phyloP scores from a whole-genome alignment of 2,797 vertebrate genomes.

The Pseudomugil gertrudae region DNA sequence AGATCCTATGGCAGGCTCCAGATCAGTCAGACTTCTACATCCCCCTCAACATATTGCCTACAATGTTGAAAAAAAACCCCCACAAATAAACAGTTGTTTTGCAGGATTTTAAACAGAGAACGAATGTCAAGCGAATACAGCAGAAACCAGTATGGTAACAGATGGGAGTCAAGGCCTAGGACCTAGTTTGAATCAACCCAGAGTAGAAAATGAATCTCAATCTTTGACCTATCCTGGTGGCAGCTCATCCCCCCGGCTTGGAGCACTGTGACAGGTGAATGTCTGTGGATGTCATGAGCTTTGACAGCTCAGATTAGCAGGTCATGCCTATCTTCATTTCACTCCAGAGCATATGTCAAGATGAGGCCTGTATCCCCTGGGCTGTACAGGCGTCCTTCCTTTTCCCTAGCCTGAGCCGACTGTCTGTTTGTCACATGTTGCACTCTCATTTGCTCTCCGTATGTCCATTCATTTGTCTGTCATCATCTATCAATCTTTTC shows the following conservation, averaged over 20 bases:
- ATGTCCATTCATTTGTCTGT: slow-evolving; percentile 71
- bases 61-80: too few relatives aligned
- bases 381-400: slow-evolving; percentile 60
- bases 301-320: slow-evolving; percentile 81
- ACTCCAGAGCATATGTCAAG: slow-evolving; percentile 81
- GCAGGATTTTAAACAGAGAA: slow-evolving; percentile 15
- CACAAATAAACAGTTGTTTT: neutral
- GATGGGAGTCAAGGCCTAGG: slow-evolving; percentile 35
- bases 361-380: slow-evolving; percentile 68
- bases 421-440: slow-evolving; percentile 71
- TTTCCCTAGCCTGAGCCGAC: slow-evolving; percentile 62
- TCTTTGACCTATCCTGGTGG: slow-evolving; percentile 75
- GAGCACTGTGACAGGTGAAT: slow-evolving; percentile 71
- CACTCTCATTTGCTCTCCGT: slow-evolving; percentile 61
- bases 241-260: slow-evolving; percentile 63
- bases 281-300: slow-evolving; percentile 66
- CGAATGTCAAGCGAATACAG: slow-evolving; percentile 16
- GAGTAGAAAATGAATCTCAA: slow-evolving; percentile 54
- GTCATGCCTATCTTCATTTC: slow-evolving; percentile 78
- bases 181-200: slow-evolving; percentile 47
- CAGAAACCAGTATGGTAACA: slow-evolving; percentile 26
- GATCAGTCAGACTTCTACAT: slow-evolving; percentile 44
- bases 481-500: slow-evolving; percentile 69
- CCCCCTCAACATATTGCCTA: slow-evolving; percentile 59
- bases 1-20: slow-evolving; percentile 30